These are phyloP conservation scores for Corythornis cristatus DNA, from an alignment of 2,113 vertebrate genomes.

Conservation along the genomic window DNA sequence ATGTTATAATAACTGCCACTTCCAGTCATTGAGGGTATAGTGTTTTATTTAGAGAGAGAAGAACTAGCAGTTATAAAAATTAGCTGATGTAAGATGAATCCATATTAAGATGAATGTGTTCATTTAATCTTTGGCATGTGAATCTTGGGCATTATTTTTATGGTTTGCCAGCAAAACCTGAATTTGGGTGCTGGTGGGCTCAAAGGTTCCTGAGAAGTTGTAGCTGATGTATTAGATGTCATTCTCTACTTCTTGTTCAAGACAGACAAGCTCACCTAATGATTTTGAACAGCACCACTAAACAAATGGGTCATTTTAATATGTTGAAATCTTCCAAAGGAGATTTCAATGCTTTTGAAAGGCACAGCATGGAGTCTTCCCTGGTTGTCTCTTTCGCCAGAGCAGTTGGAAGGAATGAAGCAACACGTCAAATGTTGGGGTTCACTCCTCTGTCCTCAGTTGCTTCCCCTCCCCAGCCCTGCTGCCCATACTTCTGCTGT, in stretches of 20 bases:
- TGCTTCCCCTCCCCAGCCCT: not conserved
- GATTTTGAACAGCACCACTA: not conserved
- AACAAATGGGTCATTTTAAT: not conserved
- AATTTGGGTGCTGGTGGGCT: not conserved
- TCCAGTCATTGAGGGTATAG: not conserved
- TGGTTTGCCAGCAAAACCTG: not conserved
- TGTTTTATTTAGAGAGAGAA: not conserved
- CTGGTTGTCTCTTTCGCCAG: not conserved
- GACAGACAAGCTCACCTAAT: not conserved
- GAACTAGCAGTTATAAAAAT: not conserved
- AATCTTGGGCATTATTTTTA: not conserved
- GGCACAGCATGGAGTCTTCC: not conserved
- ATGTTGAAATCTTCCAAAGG: not conserved
- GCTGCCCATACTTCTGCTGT: not conserved
- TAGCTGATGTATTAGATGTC: not conserved
- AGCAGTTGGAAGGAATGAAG: not conserved
- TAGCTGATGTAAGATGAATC: not conserved
- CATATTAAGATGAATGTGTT: not conserved
- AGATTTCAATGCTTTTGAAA: not conserved
- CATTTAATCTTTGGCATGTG: not conserved
- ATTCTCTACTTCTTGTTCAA: not conserved
- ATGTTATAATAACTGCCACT: not conserved
- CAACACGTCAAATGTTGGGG: not conserved
- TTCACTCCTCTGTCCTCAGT: accelerated
- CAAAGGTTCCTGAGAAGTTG: not conserved